Evolutionary conservation across 2,797 vertebrate species (phyloP), one percentile per base, ranked within the genome.

Genomic region (Pogoniulus pusillus): DNA sequence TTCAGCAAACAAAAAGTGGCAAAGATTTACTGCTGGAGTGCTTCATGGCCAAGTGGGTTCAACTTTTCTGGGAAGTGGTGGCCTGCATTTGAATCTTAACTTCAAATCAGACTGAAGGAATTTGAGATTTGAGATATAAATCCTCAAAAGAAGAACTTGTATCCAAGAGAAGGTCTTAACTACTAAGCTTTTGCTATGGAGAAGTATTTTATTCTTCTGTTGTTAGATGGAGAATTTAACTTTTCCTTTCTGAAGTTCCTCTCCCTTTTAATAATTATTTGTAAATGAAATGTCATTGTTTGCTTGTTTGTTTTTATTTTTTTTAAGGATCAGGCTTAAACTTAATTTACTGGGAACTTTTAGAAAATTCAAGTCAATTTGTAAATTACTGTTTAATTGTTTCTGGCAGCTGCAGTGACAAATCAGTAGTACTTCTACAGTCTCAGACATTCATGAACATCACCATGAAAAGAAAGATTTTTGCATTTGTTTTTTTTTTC

Each of bases 81-180:
- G 17, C 32, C 54, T 74, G n/a, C 7, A 24, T 77, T 91, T 1
- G 27, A 70, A 68, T 80, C 29, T 23, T 54, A 71, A 6, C 34
- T 80, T 55, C 66, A 69, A 34, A 71, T 58, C 72, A 77, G 43
- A 8, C 24, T 77, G 62, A 68, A 71, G 62, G 64, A 64, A 74
- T 94, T 82, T 85, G 45, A 64, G 53, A 74, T 94, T 82, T 85
- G 45, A 64, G 53, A 54, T 53, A 39, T 57, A 87, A 92, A 66
- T 85, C 58, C 45, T 77, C 7, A 9, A 75, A 88, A 7, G 15
- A 85, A 62, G 26, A 26, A 65, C 41, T 86, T 1, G 23, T 82
- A 4, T 87, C 55, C 62, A 77, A 87, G 19, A 74, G 65, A 54
- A 63, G 29, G 34, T 82, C 58, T 90, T 93, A 91, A 51, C 37